phyloP scores from a whole-genome alignment of 2,888 invertebrate species.

The Amblyteles armatorius region DNA sequence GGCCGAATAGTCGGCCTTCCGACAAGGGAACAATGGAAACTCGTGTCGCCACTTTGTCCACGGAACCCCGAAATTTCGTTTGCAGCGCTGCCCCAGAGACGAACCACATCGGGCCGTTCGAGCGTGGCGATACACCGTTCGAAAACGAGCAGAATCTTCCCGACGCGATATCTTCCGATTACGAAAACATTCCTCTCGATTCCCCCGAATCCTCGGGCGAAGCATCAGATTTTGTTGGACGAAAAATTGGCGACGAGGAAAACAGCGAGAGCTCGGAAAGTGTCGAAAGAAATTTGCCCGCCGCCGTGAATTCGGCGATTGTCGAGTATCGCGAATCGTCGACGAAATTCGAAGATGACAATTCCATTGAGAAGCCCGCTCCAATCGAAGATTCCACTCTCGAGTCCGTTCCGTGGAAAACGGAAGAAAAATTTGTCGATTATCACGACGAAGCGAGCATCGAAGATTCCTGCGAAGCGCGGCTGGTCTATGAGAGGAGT shows the following conservation, averaged over 20 bases:
- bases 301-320: neutral
- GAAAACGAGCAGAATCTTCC: conserved; percentile 50
- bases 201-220: neutral
- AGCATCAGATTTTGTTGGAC: neutral
- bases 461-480: conserved; percentile 38
- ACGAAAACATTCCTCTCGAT: conserved; percentile 53
- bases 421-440: neutral
- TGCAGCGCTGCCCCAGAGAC: neutral
- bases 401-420: neutral
- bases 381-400: neutral
- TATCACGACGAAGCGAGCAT: conserved; percentile 6
- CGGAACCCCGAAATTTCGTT: neutral
- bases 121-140: neutral
- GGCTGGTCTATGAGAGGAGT: neutral
- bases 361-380: neutral
- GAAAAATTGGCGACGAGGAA: neutral
- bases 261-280: neutral
- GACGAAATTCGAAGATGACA: neutral
- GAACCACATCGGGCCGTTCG: neutral
- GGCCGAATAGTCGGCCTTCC: neutral
- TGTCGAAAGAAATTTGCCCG: neutral
- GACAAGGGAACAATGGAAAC: conserved; percentile 8
- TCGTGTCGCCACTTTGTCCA: neutral
- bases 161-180: conserved; percentile 53
- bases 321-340: neutral